Percentiles rank a stretch among this genome's conserved stretches.
Evolutionary conservation across 2,888 invertebrate genomes (phyloP).

Genomic region (Trissoscelio sp.): DNA sequence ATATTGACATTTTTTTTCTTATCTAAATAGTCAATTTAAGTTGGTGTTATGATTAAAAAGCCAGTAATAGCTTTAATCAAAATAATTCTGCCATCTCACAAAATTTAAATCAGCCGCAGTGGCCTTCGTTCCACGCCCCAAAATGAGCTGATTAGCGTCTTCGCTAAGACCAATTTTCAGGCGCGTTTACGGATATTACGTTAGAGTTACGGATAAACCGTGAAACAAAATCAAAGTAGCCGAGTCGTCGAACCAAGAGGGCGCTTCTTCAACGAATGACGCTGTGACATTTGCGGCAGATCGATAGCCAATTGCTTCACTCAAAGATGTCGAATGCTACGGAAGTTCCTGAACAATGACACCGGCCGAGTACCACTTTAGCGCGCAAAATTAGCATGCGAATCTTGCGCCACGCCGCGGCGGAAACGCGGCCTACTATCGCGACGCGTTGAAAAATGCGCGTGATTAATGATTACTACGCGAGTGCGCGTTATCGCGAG

Average conservation of each 20-base stretch:
- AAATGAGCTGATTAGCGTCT: constrained; percentile 30
- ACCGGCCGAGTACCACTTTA: constrained; percentile 16
- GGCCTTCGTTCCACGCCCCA: constrained; percentile 12
- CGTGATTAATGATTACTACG: constrained; percentile 37
- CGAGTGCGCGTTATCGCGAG: constrained; percentile 15
- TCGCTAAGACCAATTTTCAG: constrained; percentile 23
- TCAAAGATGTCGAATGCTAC: constrained; percentile 31
- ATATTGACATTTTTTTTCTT: no score
- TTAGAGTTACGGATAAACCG: constrained; percentile 4
- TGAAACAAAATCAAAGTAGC: constrained; percentile 30
- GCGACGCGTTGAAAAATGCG: constrained; percentile 19
- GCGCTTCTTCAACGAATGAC: constrained; percentile 36
- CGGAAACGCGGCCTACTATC: constrained; percentile 36
- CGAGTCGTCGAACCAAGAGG: constrained; percentile 47
- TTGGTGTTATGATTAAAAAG: constrained; percentile 9
- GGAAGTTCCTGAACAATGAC: constrained; percentile 16
- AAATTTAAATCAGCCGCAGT: constrained; percentile 8
- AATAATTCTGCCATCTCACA: constrained; percentile 19
- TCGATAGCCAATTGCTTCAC: constrained; percentile 38
- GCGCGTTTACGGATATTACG: constrained; percentile 22
- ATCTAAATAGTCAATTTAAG: background rate
- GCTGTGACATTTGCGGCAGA: constrained; percentile 33
- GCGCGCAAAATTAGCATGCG: constrained; percentile 12
- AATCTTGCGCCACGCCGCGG: constrained; percentile 27
- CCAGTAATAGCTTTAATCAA: constrained; percentile 1